Percentiles rank a stretch among this genome's conserved stretches.
phyloP scores from a whole-genome alignment of 2,888 invertebrate species.

The Phaedon cochleariae region DNA sequence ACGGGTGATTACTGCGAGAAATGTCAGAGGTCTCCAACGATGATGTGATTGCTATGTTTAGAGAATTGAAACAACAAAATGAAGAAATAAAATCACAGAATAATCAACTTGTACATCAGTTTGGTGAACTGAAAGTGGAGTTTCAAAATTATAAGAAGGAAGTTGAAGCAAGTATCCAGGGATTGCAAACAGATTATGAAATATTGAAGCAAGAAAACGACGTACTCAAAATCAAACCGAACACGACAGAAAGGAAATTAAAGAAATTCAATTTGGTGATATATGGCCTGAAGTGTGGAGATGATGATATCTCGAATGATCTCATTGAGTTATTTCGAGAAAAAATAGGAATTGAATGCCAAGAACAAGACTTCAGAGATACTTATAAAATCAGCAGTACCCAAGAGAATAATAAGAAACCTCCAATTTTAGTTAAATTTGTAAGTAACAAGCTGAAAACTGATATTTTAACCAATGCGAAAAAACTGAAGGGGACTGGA shows the following conservation, averaged over 20 bases:
- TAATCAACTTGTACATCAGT: background rate
- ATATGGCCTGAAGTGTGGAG: background rate
- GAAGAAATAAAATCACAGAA: background rate
- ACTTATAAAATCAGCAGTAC: background rate
- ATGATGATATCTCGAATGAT: background rate
- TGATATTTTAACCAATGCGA: background rate
- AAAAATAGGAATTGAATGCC: background rate
- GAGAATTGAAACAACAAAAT: background rate
- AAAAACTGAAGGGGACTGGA: conserved; percentile 1
- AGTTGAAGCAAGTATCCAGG: background rate
- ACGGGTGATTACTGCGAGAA: background rate
- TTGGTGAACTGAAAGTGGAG: background rate
- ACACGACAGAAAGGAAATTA: background rate
- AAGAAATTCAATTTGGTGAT: background rate
- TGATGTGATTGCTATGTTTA: background rate
- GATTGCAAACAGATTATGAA: background rate
- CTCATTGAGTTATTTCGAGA: background rate
- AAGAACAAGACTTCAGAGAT: background rate
- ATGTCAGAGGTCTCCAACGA: background rate
- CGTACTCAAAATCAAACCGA: background rate
- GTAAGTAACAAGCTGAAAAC: background rate
- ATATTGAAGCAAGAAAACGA: background rate
- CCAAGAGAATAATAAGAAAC: background rate
- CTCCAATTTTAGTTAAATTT: background rate
- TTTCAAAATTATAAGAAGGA: background rate